These are phyloP conservation scores for Trichosurus vulpecula DNA, from an alignment of 2,797 vertebrate species.

Conservation along the genomic window DNA sequence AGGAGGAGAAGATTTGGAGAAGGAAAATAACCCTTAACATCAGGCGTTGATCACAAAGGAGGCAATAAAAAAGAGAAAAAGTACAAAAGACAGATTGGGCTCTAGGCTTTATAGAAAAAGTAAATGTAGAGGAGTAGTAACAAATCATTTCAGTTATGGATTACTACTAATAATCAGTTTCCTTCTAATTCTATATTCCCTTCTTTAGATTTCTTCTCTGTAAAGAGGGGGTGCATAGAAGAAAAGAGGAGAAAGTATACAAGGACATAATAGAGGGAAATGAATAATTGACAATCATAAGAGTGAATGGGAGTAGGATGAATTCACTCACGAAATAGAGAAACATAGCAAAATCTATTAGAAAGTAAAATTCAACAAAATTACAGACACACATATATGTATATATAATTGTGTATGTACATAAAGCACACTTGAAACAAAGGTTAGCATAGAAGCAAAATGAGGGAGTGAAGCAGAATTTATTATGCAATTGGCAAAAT, in stretches of 20 bases:
- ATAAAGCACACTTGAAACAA: neutral
- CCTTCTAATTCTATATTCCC: neutral
- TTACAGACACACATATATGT: no score
- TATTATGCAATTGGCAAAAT: neutral
- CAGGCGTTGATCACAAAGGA: neutral
- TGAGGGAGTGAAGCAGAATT: neutral
- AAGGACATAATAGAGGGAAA: neutral
- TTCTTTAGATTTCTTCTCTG: neutral
- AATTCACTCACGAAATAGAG: neutral
- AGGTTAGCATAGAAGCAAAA: neutral
- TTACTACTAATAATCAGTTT: neutral
- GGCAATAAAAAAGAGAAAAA: neutral
- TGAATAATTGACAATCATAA: neutral
- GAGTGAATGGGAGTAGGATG: neutral
- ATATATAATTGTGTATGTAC: neutral
- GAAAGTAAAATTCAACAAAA: neutral
- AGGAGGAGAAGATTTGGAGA: neutral
- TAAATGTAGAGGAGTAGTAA: neutral
- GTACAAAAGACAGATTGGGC: neutral
- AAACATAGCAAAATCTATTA: neutral
- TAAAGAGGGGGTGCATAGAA: neutral
- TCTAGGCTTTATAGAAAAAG: neutral
- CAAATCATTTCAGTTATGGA: neutral
- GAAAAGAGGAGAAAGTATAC: neutral
- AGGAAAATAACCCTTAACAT: neutral